Conservation (phyloP, 64 coral and sea anemone genomes). For the Orbicella faveolata region DNA sequence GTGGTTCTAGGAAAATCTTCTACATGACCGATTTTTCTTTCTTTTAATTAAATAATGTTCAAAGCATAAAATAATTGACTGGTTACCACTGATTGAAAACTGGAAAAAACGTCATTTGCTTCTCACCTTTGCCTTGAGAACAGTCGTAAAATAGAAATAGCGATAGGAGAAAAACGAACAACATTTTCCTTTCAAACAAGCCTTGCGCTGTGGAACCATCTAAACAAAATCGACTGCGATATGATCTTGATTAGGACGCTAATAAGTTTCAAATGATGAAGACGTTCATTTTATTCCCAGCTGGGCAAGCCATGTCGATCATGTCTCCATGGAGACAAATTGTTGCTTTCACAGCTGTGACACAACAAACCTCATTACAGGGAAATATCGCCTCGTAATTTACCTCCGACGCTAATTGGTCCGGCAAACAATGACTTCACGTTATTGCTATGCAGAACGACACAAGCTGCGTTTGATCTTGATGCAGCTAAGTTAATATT, state of each 20-base stretch:
- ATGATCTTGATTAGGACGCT: not conserved
- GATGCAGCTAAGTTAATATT: not conserved
- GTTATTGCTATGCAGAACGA: not conserved
- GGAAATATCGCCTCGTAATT: not conserved
- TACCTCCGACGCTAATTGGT: not conserved
- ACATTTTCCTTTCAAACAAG: not conserved
- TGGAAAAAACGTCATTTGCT: not conserved
- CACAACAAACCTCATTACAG: slow-evolving; percentile 1
- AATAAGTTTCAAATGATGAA: not conserved
- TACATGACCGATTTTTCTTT: no score
- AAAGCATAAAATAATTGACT: not conserved
- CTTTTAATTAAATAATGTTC: no score
- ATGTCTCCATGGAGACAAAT: slow-evolving; percentile 1
- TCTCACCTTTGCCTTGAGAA: not conserved
- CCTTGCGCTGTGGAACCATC: not conserved
- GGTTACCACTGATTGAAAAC: not conserved
- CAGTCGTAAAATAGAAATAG: not conserved
- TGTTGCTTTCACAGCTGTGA: slow-evolving; percentile 36
- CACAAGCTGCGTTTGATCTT: slow-evolving; percentile 8
- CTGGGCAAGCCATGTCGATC: not conserved
- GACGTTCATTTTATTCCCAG: slow-evolving; percentile 5
- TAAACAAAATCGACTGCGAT: not conserved
- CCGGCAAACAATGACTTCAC: not conserved
- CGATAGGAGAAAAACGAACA: not conserved
- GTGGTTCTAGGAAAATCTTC: no score